phyloP scores from a whole-genome alignment of 2,113 vertebrate species.

The Picathartes gymnocephalus region DNA sequence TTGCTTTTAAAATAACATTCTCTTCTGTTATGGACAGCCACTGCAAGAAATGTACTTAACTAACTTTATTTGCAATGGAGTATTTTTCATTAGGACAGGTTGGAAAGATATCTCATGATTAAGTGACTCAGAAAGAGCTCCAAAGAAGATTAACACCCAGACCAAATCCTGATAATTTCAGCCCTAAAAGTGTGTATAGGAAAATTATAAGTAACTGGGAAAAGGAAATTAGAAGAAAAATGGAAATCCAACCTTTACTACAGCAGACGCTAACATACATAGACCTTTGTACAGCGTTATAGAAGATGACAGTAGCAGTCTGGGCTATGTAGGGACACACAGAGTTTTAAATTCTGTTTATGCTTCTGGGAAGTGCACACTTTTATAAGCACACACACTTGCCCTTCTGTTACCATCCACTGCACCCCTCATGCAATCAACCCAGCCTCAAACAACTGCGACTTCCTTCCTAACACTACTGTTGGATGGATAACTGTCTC shows the following conservation, averaged over 20 bases:
- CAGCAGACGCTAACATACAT: neutral
- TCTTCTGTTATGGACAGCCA: neutral
- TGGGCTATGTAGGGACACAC: neutral
- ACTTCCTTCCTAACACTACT: neutral
- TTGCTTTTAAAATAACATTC: constrained; percentile 2
- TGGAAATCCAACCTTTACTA: neutral
- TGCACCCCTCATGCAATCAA: neutral
- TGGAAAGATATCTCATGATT: neutral
- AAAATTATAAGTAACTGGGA: neutral
- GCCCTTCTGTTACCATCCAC: neutral
- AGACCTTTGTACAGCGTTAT: neutral
- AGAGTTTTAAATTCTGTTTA: neutral
- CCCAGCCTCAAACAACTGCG: neutral
- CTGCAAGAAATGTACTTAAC: neutral
- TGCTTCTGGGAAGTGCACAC: neutral
- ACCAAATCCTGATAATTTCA: neutral
- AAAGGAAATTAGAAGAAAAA: neutral
- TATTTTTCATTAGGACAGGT: constrained; percentile 6
- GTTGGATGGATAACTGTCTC: neutral
- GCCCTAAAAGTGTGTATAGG: neutral
- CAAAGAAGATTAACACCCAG: neutral
- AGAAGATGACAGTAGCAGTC: neutral
- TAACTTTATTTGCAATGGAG: neutral
- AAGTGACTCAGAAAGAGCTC: neutral
- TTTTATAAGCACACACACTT: neutral